Evolutionary conservation across 2,113 vertebrate genomes (phyloP).

Genomic region (Nerophis lumbriciformis): DNA sequence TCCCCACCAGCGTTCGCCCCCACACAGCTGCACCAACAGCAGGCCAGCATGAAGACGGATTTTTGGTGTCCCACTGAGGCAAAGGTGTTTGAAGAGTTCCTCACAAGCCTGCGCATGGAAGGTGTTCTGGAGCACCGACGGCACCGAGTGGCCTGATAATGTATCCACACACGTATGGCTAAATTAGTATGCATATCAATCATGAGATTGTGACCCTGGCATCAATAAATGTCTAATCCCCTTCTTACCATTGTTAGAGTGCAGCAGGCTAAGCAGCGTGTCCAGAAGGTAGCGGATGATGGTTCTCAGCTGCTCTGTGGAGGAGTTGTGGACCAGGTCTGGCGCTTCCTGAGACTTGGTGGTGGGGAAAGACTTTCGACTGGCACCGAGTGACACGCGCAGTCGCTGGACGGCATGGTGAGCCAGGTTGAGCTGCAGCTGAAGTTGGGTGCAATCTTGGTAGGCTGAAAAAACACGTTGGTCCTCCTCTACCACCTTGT

Average conservation of each 20-base stretch:
- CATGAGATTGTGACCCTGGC: neutral
- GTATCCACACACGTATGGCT: neutral
- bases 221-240: neutral
- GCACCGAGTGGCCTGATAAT: constrained; percentile 85
- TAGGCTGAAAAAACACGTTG: constrained; percentile 96
- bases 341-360: constrained; percentile 70
- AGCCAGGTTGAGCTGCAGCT: constrained; percentile 95
- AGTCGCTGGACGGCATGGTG: constrained; percentile 94
- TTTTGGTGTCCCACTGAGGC: constrained; percentile 96
- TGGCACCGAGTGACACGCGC: constrained; percentile 86
- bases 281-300: constrained; percentile 95
- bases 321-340: constrained; percentile 87
- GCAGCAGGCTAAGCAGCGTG: constrained; percentile 94
- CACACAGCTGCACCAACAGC: constrained; percentile 92
- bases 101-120: constrained; percentile 96
- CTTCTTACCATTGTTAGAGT: constrained; percentile 89
- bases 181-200: neutral
- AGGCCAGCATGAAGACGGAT: constrained; percentile 93
- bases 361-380: constrained; percentile 74
- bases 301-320: constrained; percentile 94
- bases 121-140: constrained; percentile 90
- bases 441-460: constrained; percentile 97
- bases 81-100: constrained; percentile 97
- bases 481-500: constrained; percentile 97
- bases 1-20: constrained; percentile 97